These are phyloP conservation scores for Gonatopus flavifemur DNA, from an alignment of 1,140 invertebrate genomes.

Conservation along the genomic window DNA sequence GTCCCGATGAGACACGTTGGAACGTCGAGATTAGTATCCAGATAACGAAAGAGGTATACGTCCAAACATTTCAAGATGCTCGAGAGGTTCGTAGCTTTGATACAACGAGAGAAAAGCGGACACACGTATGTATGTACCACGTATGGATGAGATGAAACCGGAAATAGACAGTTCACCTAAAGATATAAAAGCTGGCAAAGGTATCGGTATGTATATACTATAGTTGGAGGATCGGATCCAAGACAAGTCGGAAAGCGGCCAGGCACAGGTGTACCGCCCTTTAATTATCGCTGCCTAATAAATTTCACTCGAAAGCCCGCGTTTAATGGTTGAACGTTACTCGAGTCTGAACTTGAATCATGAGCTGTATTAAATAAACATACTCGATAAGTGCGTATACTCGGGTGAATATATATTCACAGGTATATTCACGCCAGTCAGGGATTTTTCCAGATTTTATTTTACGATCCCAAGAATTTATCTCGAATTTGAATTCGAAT, in stretches of 20 bases:
- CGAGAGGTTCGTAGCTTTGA: conserved; percentile 10
- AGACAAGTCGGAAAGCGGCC: conserved; percentile 20
- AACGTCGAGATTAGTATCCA: conserved; percentile 17
- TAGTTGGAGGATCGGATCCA: conserved; percentile 13
- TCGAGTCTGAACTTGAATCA: conserved; percentile 20
- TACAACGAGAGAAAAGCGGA: too few relatives aligned
- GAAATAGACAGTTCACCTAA: conserved; percentile 14
- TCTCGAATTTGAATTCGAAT: too few relatives aligned
- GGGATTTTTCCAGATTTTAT: too few relatives aligned
- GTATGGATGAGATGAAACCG: conserved; percentile 7
- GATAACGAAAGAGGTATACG: conserved; percentile 14
- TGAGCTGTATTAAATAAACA: too few relatives aligned
- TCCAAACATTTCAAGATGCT: conserved; percentile 1
- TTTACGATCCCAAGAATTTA: too few relatives aligned
- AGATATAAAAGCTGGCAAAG: too few relatives aligned
- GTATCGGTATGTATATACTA: too few relatives aligned
- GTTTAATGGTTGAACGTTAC: conserved; percentile 11
- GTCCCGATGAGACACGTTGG: conserved; percentile 2
- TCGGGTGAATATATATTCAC: too few relatives aligned
- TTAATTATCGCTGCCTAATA: conserved; percentile 50
- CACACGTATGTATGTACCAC: too few relatives aligned
- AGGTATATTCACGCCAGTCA: too few relatives aligned
- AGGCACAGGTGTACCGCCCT: conserved; percentile 40
- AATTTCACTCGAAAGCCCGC: conserved; percentile 45
- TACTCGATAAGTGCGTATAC: too few relatives aligned